Percentiles rank a stretch among this genome's conserved stretches.
Conservation (phyloP, 2,797 vertebrate genomes). For the Manis pentadactyla region DNA sequence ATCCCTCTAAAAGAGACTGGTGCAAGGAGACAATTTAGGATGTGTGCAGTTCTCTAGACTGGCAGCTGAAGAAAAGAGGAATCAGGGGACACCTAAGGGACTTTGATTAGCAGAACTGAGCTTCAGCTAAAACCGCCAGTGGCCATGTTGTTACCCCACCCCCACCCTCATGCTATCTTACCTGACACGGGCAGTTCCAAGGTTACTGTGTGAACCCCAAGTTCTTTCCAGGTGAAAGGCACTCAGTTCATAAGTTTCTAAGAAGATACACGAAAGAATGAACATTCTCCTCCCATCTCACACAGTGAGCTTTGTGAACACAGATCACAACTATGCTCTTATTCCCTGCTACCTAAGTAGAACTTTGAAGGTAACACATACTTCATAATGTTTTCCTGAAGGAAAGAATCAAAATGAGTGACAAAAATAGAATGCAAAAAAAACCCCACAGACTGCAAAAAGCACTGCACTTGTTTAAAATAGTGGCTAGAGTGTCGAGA, state of each 20-base stretch:
- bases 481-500: not conserved
- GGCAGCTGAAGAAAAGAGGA: not conserved
- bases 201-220: not conserved
- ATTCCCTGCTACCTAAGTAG: not conserved
- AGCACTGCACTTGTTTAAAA: not conserved
- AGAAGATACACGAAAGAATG: not conserved
- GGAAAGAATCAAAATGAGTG: not conserved
- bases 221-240: not conserved
- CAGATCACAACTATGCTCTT: not conserved
- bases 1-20: not conserved
- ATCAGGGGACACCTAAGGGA: not conserved
- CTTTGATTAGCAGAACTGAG: not conserved
- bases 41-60: not conserved
- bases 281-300: not conserved
- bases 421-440: not conserved
- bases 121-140: not conserved
- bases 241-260: not conserved
- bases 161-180: not conserved
- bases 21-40: not conserved
- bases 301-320: not conserved
- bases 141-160: not conserved
- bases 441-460: not conserved
- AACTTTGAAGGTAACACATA: accelerated
- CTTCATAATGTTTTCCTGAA: not conserved
- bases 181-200: not conserved